Evolutionary conservation across 2,797 vertebrate genomes (phyloP).

Genomic region (Ataeniobius toweri): DNA sequence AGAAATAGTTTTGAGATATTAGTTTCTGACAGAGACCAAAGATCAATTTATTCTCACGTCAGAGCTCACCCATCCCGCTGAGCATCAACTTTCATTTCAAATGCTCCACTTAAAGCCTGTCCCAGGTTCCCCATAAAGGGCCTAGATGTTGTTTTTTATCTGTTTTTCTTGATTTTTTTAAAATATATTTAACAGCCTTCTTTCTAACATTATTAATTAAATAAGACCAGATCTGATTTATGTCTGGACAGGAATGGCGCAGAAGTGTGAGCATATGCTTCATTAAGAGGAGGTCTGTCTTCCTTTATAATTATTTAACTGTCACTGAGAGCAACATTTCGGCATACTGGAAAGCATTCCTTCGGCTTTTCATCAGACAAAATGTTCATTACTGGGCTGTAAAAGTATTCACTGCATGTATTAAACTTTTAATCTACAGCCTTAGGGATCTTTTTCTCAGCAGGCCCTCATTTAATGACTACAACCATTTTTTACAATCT

Average conservation of each 20-base stretch:
- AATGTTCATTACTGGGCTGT: conserved; percentile 8
- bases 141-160: conserved; percentile 1
- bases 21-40: conserved; percentile 45
- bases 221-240: conserved; percentile 20
- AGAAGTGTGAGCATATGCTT: conserved; percentile 7
- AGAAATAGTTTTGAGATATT: conserved; percentile 48
- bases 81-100: conserved; percentile 43
- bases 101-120: conserved; percentile 38
- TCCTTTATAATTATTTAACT: conserved; percentile 1
- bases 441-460: conserved; percentile 2
- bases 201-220: conserved; percentile 8
- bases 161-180: no score
- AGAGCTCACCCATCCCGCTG: conserved; percentile 49
- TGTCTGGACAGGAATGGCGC: conserved; percentile 11
- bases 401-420: conserved; percentile 14
- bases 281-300: not conserved
- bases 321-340: not conserved
- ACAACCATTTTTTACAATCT: conserved; percentile 3
- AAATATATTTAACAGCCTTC: not conserved
- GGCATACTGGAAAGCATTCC: not conserved
- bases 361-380: not conserved
- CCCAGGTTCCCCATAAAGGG: conserved; percentile 37
- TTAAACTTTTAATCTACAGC: conserved; percentile 25
- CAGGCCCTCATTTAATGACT: not conserved
- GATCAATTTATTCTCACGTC: conserved; percentile 62